A percentile compares a stretch with the other conserved stretches of the same genome.
Evolutionary conservation across 2,888 invertebrate species (phyloP).

Genomic region (Drosophila quinaria): DNA sequence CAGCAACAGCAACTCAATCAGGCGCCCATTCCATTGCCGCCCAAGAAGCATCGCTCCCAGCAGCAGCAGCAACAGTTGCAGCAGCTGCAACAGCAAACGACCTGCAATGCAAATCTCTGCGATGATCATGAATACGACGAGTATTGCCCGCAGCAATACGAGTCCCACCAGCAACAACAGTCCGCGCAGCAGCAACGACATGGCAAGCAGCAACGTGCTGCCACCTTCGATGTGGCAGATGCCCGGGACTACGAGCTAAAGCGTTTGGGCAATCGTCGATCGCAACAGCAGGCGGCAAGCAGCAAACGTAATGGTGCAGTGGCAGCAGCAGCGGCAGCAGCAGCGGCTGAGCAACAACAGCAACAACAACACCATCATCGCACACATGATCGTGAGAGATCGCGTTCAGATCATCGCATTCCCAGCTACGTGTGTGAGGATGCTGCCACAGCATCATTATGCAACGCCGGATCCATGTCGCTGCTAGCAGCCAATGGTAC

Average conservation of each 20-base stretch:
- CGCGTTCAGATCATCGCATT: constrained; percentile 83
- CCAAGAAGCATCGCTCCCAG: constrained; percentile 72
- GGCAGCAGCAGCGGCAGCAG: constrained; percentile 54
- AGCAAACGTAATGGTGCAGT: constrained; percentile 72
- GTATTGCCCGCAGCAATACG: constrained; percentile 81
- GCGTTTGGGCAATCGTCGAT: constrained; percentile 82
- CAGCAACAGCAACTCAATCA: constrained; percentile 45
- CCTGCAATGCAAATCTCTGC: constrained; percentile 80
- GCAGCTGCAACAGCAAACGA: constrained; percentile 45
- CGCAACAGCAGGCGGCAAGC: constrained; percentile 82
- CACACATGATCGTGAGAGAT: constrained; percentile 79
- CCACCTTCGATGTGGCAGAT: constrained; percentile 84
- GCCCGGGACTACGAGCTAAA: constrained; percentile 84
- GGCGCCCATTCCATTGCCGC: constrained; percentile 76
- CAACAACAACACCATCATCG: constrained; percentile 74
- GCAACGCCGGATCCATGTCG: constrained; percentile 69
- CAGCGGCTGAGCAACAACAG: constrained; percentile 49
- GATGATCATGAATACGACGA: constrained; percentile 85
- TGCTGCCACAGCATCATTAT: constrained; percentile 43
- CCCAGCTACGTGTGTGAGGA: constrained; percentile 82
- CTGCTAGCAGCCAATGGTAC: constrained; percentile 50
- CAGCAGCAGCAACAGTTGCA: constrained; percentile 45
- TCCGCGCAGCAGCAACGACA: constrained; percentile 47
- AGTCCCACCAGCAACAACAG: constrained; percentile 32
- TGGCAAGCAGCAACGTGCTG: constrained; percentile 76